Percentiles rank a stretch among this genome's conserved stretches.
Evolutionary conservation across 2,888 invertebrate genomes (phyloP).

Genomic region (Erebia epiphron): DNA sequence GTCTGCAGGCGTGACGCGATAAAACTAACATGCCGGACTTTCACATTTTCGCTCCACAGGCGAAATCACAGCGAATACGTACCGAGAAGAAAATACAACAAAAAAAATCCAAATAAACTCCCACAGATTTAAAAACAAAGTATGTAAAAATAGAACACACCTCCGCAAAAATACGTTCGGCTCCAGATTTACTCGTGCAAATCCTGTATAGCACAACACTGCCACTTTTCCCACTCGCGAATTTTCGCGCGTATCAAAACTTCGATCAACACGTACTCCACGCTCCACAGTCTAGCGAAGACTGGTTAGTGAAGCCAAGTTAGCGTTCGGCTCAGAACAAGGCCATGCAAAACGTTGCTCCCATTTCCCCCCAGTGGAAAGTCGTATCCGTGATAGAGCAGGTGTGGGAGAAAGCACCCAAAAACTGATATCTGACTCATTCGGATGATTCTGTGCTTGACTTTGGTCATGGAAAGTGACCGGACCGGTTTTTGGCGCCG

Average conservation of each 20-base stretch:
- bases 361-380: constrained; percentile 78
- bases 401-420: constrained; percentile 81
- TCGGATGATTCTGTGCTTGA: constrained; percentile 60
- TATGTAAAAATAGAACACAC: constrained; percentile 53
- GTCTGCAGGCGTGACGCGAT: constrained; percentile 55
- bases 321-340: constrained; percentile 63
- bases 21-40: constrained; percentile 44
- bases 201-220: constrained; percentile 55
- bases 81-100: constrained; percentile 16
- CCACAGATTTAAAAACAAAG: background rate
- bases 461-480: constrained; percentile 67
- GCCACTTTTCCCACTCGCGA: constrained; percentile 66
- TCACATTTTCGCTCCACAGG: constrained; percentile 41
- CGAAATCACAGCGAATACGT: constrained; percentile 26
- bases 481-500: constrained; percentile 64
- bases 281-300: constrained; percentile 51
- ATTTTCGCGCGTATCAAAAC: constrained; percentile 46
- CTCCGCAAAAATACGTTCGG: constrained; percentile 59
- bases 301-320: constrained; percentile 53
- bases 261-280: constrained; percentile 45
- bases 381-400: constrained; percentile 78
- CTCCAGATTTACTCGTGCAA: constrained; percentile 67
- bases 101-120: background rate
- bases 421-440: constrained; percentile 75
- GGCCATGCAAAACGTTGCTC: constrained; percentile 78